These are phyloP conservation scores for Heliconius nattereri DNA, from an alignment of 1,140 invertebrate species.

Conservation along the genomic window DNA sequence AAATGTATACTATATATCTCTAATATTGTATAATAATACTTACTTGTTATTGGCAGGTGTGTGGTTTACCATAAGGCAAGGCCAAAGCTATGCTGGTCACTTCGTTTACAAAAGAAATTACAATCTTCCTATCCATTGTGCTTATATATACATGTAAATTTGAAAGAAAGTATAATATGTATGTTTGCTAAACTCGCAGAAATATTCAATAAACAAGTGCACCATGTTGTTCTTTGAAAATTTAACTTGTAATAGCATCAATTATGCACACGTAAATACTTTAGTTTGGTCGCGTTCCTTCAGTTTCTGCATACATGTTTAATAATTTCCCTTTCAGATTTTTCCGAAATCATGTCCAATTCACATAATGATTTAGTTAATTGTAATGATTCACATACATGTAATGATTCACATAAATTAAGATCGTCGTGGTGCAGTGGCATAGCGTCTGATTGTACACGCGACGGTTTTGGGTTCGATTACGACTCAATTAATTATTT, in stretches of 20 bases:
- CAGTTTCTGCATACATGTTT: slow-evolving; percentile 1
- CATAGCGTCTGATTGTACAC: too few relatives aligned
- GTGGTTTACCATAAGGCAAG: background rate
- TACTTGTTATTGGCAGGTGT: background rate
- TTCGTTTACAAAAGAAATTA: background rate
- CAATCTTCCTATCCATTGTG: background rate
- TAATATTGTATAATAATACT: background rate
- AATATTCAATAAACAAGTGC: background rate
- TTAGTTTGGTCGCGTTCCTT: background rate
- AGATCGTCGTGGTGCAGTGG: too few relatives aligned
- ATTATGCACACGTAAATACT: background rate
- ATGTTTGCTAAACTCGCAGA: background rate
- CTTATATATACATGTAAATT: background rate
- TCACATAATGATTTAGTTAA: background rate
- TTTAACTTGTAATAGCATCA: background rate
- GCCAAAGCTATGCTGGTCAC: background rate
- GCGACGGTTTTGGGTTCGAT: too few relatives aligned
- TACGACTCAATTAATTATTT: too few relatives aligned
- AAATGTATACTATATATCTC: background rate
- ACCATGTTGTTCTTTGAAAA: background rate
- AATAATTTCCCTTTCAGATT: background rate
- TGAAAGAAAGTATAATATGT: background rate
- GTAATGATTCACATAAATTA: background rate
- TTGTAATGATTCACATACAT: background rate
- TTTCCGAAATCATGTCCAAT: background rate